Base-by-base conservation (phyloP, 23 tunicate species). In the Oikopleura vanhoeffeni region DNA sequence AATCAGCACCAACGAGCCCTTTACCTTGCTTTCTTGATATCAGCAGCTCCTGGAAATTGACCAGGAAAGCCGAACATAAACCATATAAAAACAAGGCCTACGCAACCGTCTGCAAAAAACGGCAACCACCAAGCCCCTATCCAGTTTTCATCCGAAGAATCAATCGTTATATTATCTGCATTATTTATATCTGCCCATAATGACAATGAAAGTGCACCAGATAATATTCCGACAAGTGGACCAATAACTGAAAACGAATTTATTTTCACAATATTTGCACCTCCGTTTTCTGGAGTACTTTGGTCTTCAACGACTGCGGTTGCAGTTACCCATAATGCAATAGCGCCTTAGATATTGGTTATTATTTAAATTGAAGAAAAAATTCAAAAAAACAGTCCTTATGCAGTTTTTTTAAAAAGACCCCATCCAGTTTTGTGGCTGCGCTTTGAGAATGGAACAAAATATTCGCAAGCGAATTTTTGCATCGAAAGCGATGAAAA, bases 121-220 rank as follows among this genome's bases (percentile, higher is more conserved):
- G 60, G 60, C 60, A 49, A 18, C 60, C 60, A 49, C 79, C 79
- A 71, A 2, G 79, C 79, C 38, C 79, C 79, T 2, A 71, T 71
- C 79, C 79, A 71, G 32, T 71, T 71, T 71, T 33, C 36, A 71
- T 71, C 79, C 34, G 36, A 2, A 18, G 79, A 38, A 2, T 71
- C 38, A 32, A 32, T 18, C 27, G 2, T 2, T 18, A 71, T 30
- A 2, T 18, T 2, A 30, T 4, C 79, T 2, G 27, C 34, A 13
- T 13, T 18, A 24, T 2, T 18, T 2, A 71, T 24, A 32, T 71
- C 79, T 4, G 38, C 35, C 79, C 79, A 71, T 3, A 71, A 18
- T 2, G 36, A 33, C 27, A 71, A 38, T 2, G 32, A 71, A 71
- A 71, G 32, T 13, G 32, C 79, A 38, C 79, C 32, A 4, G 34